Evolutionary conservation across 2,113 vertebrate species (phyloP).

Genomic region (Climacteris rufus): DNA sequence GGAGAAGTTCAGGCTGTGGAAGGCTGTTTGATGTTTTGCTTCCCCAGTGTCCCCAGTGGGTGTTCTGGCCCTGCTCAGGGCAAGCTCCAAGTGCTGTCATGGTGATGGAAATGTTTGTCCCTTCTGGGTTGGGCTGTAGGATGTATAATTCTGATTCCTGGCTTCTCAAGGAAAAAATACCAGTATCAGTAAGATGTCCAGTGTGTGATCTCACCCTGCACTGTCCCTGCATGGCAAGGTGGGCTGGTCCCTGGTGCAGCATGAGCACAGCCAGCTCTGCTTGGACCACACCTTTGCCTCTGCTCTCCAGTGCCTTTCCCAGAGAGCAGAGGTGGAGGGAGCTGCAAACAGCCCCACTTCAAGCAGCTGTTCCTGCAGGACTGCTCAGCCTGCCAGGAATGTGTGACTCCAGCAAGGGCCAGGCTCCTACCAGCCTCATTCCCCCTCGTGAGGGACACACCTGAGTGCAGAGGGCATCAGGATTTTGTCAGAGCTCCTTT

Average conservation of each 20-base stretch:
- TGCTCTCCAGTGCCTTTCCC: background rate
- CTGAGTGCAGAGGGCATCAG: background rate
- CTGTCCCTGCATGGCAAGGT: background rate
- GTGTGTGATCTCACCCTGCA: background rate
- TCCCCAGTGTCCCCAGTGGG: background rate
- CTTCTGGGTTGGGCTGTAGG: background rate
- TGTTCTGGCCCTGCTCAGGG: background rate
- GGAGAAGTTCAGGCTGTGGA: background rate
- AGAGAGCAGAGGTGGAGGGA: background rate
- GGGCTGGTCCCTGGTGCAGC: background rate
- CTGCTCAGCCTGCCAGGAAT: background rate
- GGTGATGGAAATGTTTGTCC: background rate
- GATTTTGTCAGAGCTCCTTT: background rate
- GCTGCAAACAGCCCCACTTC: background rate
- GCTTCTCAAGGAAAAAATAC: background rate
- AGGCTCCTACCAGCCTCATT: background rate
- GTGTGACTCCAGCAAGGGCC: background rate
- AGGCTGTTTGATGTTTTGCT: background rate
- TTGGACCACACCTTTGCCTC: background rate
- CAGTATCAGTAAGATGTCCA: background rate
- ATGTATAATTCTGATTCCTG: background rate
- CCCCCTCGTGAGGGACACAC: background rate
- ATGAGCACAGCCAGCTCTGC: background rate
- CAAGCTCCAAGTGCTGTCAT: background rate
- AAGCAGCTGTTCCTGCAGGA: background rate